phyloP scores from a whole-genome alignment of 1,140 invertebrate species.

The Trinorchestia longiramus region DNA sequence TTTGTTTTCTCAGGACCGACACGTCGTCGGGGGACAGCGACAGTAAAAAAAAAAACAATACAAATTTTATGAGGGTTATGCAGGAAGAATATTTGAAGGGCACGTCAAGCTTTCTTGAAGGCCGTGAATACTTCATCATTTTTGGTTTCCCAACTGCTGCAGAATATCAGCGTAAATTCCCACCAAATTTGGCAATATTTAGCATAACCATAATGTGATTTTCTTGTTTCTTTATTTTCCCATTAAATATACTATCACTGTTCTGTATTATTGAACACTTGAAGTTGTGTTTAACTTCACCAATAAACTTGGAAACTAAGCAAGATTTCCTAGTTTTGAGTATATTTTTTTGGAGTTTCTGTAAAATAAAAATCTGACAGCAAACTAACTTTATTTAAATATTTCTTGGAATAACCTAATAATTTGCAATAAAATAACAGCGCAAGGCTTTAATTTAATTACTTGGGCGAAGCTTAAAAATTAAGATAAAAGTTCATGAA shows the following conservation, averaged over 20 bases:
- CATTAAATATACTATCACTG: too few species aligned
- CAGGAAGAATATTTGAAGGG: neutral
- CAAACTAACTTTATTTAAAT: too few species aligned
- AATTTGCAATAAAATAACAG: too few species aligned
- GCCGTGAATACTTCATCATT: neutral
- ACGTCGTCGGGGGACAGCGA: neutral
- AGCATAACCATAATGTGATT: too few species aligned
- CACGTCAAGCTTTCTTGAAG: neutral
- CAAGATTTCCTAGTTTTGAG: neutral
- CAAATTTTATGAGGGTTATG: neutral
- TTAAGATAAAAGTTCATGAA: too few species aligned
- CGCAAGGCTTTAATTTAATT: too few species aligned
- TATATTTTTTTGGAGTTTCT: neutral
- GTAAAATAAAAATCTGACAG: neutral
- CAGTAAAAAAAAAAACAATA: neutral
- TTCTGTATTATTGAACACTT: too few species aligned
- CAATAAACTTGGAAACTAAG: neutral
- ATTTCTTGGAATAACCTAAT: too few species aligned
- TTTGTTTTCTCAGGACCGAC: neutral
- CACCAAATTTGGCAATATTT: neutral
- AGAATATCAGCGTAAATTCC: neutral
- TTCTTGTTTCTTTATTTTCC: too few species aligned
- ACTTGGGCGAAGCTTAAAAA: too few species aligned
- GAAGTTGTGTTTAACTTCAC: neutral
- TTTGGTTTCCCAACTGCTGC: neutral